Conservation (phyloP, 2,888 invertebrate genomes). For the Phaedon cochleariae region DNA sequence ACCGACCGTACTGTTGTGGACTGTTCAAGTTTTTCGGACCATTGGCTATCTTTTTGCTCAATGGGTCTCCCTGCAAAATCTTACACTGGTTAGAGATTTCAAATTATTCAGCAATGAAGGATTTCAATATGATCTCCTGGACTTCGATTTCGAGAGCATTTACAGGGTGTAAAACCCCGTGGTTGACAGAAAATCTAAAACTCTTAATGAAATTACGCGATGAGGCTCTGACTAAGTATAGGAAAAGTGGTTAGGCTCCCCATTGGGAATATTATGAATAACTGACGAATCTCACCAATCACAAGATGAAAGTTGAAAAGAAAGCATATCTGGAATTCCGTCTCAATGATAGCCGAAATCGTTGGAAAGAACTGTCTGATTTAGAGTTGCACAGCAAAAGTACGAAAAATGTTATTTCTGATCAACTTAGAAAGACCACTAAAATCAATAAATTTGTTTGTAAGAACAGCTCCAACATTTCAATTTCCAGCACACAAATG, state of each 20-base stretch:
- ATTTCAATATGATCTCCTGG: not conserved
- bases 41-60: not conserved
- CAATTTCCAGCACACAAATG: not conserved
- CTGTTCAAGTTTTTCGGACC: not conserved
- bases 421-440: not conserved
- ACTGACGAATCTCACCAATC: conserved; percentile 2
- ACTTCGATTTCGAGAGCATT: not conserved
- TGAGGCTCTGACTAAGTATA: not conserved
- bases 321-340: not conserved
- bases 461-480: not conserved
- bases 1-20: not conserved
- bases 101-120: not conserved
- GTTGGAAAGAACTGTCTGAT: not conserved
- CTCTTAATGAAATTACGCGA: not conserved
- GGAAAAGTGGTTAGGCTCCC: not conserved
- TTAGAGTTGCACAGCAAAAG: not conserved
- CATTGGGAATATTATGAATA: conserved; percentile 1
- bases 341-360: not conserved
- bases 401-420: not conserved
- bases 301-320: not conserved
- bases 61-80: not conserved
- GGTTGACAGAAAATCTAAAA: conserved; percentile 5
- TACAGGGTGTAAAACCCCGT: not conserved
- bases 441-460: not conserved
- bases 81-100: not conserved